Evolutionary conservation across 1,140 invertebrate genomes (phyloP).

Genomic region (Neelides sp.): DNA sequence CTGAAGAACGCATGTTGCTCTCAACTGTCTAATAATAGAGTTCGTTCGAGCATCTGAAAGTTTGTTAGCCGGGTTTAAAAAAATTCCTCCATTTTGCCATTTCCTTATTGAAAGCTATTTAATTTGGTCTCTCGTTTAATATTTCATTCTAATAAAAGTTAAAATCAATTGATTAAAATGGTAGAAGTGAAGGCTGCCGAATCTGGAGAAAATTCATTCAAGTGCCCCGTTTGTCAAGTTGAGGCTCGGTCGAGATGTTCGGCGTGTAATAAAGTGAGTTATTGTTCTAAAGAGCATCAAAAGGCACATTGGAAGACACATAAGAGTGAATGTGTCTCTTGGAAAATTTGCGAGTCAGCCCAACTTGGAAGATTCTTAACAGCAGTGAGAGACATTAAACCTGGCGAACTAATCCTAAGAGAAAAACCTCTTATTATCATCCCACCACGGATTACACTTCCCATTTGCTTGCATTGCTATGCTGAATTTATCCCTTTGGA

Average conservation of each 20-base stretch:
- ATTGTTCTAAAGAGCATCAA: slow-evolving; percentile 37
- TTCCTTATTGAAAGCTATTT: no score
- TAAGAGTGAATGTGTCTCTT: slow-evolving; percentile 37
- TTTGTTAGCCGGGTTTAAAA: no score
- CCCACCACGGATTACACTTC: slow-evolving; percentile 32
- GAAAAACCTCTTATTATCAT: slow-evolving; percentile 51
- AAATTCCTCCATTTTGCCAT: no score
- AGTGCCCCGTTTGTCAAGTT: slow-evolving; percentile 33
- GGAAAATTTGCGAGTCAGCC: slow-evolving; percentile 38
- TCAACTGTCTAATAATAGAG: no score
- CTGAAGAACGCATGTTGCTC: no score
- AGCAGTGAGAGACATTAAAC: slow-evolving; percentile 49
- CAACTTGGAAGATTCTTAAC: slow-evolving; percentile 50
- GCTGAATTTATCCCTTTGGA: slow-evolving; percentile 37
- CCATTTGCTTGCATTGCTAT: slow-evolving; percentile 41
- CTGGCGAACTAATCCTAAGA: slow-evolving; percentile 51
- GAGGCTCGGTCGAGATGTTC: slow-evolving; percentile 33
- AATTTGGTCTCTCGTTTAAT: no score
- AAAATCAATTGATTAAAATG: background rate
- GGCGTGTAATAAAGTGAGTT: slow-evolving; percentile 34
- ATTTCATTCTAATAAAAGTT: background rate
- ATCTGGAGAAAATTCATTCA: background rate
- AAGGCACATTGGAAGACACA: slow-evolving; percentile 37
- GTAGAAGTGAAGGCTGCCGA: background rate
- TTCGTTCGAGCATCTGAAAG: no score